phyloP scores from a whole-genome alignment of 2,888 invertebrate species.

The Kuschelorhynchus macadamiae region DNA sequence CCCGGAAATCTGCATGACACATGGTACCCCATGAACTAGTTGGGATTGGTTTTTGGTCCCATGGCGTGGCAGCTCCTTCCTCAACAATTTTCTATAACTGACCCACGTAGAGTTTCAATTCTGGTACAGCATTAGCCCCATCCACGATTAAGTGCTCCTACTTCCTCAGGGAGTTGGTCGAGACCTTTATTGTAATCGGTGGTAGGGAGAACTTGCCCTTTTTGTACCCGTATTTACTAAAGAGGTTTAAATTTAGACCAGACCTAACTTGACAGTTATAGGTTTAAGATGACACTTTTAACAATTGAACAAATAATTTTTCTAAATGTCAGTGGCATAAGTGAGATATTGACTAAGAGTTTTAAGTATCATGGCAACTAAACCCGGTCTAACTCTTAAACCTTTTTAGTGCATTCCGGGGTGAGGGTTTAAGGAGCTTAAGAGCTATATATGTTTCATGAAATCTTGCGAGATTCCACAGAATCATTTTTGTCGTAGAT shows the following conservation, averaged over 20 bases:
- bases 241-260: no score
- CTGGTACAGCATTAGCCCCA: constrained; percentile 56
- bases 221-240: constrained; percentile 68
- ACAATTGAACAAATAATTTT: no score
- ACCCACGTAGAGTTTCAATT: constrained; percentile 58
- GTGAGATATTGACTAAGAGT: no score
- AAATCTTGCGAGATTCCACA: constrained; percentile 71
- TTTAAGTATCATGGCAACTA: no score
- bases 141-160: constrained; percentile 62
- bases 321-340: no score
- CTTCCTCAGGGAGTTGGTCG: constrained; percentile 62
- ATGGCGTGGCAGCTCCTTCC: constrained; percentile 53
- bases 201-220: constrained; percentile 67
- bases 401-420: no score
- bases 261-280: no score
- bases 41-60: constrained; percentile 58
- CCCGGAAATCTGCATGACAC: constrained; percentile 74
- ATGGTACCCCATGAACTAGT: constrained; percentile 71
- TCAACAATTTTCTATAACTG: constrained; percentile 58
- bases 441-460: constrained; percentile 74
- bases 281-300: no score
- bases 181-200: constrained; percentile 63
- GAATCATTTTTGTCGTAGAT: constrained; percentile 70
- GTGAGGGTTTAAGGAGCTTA: constrained; percentile 68
- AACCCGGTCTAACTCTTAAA: no score